Evolutionary conservation across 1,140 invertebrate species (phyloP).

Genomic region (Drosophila pandora): DNA sequence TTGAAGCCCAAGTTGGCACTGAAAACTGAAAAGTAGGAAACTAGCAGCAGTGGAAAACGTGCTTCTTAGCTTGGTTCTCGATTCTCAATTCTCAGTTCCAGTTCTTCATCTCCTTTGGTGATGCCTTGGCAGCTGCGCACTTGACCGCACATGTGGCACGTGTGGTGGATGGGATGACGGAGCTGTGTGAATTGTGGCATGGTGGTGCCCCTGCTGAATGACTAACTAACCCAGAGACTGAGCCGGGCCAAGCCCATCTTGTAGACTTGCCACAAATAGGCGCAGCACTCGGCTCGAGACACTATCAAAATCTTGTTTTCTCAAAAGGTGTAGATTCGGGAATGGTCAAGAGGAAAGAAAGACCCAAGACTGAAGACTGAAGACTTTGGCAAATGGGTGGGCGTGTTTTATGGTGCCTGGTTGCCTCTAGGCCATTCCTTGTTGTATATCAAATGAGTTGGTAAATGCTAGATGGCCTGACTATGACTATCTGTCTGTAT

Average conservation of each 20-base stretch:
- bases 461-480: slow-evolving; percentile 21
- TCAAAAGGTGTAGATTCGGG: slow-evolving; percentile 10
- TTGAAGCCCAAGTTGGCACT: slow-evolving; percentile 20
- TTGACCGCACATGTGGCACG: slow-evolving; percentile 77
- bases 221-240: slow-evolving; percentile 40
- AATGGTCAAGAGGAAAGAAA: slow-evolving; percentile 25
- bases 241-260: slow-evolving; percentile 35
- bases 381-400: slow-evolving; percentile 40
- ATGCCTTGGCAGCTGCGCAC: slow-evolving; percentile 61
- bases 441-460: slow-evolving; percentile 41
- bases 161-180: slow-evolving; percentile 47
- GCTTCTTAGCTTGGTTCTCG: slow-evolving; percentile 37
- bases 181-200: slow-evolving; percentile 44
- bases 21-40: slow-evolving; percentile 35
- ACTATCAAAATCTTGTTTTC: slow-evolving; percentile 45
- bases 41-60: slow-evolving; percentile 54
- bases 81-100: slow-evolving; percentile 32
- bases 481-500: neutral
- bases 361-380: slow-evolving; percentile 2
- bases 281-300: slow-evolving; percentile 30
- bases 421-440: slow-evolving; percentile 11
- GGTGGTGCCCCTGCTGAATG: slow-evolving; percentile 24
- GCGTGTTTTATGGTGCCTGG: slow-evolving; percentile 6
- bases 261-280: slow-evolving; percentile 44
- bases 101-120: slow-evolving; percentile 30